Conservation (phyloP, 2,888 invertebrate genomes). For the Drosophila affinis region DNA sequence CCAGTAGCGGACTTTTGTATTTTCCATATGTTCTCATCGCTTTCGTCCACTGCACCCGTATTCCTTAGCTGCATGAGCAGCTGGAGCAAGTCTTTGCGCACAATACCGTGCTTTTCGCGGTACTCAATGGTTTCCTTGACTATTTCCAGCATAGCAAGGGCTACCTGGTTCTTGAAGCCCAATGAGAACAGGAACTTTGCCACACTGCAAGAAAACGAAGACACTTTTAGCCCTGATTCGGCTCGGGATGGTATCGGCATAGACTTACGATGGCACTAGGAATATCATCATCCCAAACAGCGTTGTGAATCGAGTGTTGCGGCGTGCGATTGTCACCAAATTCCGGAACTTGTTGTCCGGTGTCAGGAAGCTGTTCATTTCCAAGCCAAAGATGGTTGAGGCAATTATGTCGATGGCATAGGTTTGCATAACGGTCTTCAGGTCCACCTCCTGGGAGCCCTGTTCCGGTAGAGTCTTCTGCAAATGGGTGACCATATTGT, state of each 20-base stretch:
- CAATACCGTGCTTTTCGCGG: slow-evolving; percentile 82
- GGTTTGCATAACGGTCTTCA: slow-evolving; percentile 78
- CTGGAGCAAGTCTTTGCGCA: slow-evolving; percentile 84
- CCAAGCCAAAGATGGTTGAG: slow-evolving; percentile 84
- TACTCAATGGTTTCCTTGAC: slow-evolving; percentile 83
- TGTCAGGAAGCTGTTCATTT: slow-evolving; percentile 81
- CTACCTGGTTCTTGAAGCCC: slow-evolving; percentile 66
- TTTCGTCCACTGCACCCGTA: slow-evolving; percentile 72
- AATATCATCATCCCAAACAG: slow-evolving; percentile 63
- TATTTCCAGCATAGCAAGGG: slow-evolving; percentile 81
- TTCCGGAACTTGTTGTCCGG: slow-evolving; percentile 79
- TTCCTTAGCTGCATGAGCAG: slow-evolving; percentile 84
- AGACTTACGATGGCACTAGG: slow-evolving; percentile 75
- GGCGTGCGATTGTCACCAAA: slow-evolving; percentile 53
- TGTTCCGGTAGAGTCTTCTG: slow-evolving; percentile 77
- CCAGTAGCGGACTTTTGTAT: slow-evolving; percentile 62
- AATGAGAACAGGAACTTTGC: slow-evolving; percentile 54
- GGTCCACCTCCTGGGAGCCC: slow-evolving; percentile 83
- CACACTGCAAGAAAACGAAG: slow-evolving; percentile 38
- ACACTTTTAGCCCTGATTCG: neutral
- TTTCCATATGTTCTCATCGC: slow-evolving; percentile 66
- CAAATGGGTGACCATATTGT: slow-evolving; percentile 84
- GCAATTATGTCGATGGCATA: slow-evolving; percentile 84
- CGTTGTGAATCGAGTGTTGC: slow-evolving; percentile 28
- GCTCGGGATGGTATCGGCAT: neutral